Conservation (phyloP, 2,888 invertebrate species). For the Acholoe squamosa region DNA sequence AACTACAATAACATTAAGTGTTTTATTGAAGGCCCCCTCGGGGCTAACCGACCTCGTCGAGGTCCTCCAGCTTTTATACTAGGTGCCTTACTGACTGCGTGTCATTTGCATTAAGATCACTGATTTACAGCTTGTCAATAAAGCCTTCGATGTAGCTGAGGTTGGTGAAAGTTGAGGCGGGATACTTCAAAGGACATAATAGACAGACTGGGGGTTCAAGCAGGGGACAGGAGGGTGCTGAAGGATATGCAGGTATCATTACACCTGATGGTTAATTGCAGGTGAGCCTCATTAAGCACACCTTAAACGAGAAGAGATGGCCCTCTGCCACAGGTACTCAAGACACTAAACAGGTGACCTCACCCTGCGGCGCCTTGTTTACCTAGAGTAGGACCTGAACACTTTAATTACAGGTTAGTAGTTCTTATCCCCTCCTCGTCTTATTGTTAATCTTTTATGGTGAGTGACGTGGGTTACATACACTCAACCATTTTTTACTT, state of each 20-base stretch:
- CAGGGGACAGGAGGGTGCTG: slow-evolving; percentile 22
- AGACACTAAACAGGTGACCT: not conserved
- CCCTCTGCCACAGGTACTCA: not conserved
- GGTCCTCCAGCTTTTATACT: slow-evolving; percentile 7
- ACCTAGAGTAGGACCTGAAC: not conserved
- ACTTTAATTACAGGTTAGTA: not conserved
- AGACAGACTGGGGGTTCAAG: slow-evolving; percentile 25
- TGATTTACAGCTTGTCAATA: slow-evolving; percentile 46
- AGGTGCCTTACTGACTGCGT: slow-evolving; percentile 19
- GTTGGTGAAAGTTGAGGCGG: not conserved
- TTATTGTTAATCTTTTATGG: too few species aligned
- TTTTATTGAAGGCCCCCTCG: not conserved
- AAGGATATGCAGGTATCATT: slow-evolving; percentile 41
- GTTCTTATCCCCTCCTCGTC: too few species aligned
- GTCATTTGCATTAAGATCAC: slow-evolving; percentile 50
- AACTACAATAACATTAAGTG: not conserved
- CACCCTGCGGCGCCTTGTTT: not conserved
- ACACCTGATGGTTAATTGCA: slow-evolving; percentile 50
- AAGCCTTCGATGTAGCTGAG: slow-evolving; percentile 28
- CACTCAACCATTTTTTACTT: too few species aligned
- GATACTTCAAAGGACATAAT: not conserved
- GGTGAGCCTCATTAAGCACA: slow-evolving; percentile 42
- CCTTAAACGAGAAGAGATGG: not conserved
- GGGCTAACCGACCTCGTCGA: not conserved
- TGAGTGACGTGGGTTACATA: too few species aligned